Evolutionary conservation across 1,140 invertebrate species (phyloP).

Genomic region (Zaprionus vittiger): DNA sequence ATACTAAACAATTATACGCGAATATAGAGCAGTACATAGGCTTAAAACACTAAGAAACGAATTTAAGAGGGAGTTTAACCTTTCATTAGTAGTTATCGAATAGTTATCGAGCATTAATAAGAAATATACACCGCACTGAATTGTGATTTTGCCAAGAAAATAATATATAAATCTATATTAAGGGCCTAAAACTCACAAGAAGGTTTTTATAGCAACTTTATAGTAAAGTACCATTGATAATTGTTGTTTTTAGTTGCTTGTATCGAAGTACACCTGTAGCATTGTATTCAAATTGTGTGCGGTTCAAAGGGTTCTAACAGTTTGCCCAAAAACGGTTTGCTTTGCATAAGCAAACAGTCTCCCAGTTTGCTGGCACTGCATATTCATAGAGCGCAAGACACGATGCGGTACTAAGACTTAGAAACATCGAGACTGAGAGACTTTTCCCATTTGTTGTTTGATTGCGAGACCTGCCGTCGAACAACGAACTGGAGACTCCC

Average conservation of each 20-base stretch:
- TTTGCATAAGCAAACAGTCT: slow-evolving; percentile 17
- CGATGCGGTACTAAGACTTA: not conserved
- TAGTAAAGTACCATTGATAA: not conserved
- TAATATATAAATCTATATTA: too few relatives aligned
- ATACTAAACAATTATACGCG: not conserved
- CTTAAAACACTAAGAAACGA: too few relatives aligned
- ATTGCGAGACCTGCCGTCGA: slow-evolving; percentile 43
- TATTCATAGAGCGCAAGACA: slow-evolving; percentile 10
- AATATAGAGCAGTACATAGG: too few relatives aligned
- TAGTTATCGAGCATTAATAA: too few relatives aligned
- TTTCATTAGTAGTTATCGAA: too few relatives aligned
- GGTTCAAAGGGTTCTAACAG: slow-evolving; percentile 13
- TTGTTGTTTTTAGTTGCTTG: not conserved
- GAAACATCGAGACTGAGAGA: slow-evolving; percentile 11
- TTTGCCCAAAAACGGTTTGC: slow-evolving; percentile 12
- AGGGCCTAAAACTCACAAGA: not conserved
- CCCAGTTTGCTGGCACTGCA: slow-evolving; percentile 12
- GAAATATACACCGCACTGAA: too few relatives aligned
- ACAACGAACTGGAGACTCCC: slow-evolving; percentile 65
- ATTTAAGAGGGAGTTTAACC: too few relatives aligned
- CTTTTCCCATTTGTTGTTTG: slow-evolving; percentile 12
- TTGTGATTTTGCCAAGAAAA: too few relatives aligned
- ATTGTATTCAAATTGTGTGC: slow-evolving; percentile 7
- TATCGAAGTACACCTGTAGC: not conserved
- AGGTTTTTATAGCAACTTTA: not conserved